Base-by-base conservation (phyloP, 1,140 invertebrate genomes). In the Choristoneura fumiferana region DNA sequence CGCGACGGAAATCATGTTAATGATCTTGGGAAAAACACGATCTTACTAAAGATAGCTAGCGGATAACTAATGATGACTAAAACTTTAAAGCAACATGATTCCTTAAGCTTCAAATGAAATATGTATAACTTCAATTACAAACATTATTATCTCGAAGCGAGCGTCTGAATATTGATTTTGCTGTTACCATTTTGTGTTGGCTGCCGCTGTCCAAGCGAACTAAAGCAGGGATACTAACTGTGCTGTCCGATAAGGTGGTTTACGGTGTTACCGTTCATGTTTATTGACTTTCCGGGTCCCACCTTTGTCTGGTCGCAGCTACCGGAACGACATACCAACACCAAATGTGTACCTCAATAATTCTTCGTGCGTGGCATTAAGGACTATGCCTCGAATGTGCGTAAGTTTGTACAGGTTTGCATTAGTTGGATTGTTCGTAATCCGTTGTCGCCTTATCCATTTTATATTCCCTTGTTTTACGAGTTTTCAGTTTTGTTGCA, bases 241-340 rank as follows among this genome's bases (percentile, higher is more conserved):
- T 29, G 29, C 34, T 13, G 29, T 54, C 52, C 52, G 52, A 54
- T 54, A 54, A 54, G 52, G 52, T 54, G 34, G 9, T 54, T 54
- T 54, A 54, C 52, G 52, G 52, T 54, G 52, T 54, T 13, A 12
- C 29, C 15, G 29, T 35, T 9, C 33, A 9, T 54, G 52, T 54
- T 36, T 54, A 54, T 29, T 54, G 52, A 29, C 34, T 35, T 54
- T 54, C 52, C 52, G 29, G 18, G 45, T 54, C 33, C 5, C 12
- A 9, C 13, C 52, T 54, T 54, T 54, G 52, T 54, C 34, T 35
- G 13, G 9, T 13, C 1, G 37, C 9, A 22, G 43, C 43, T 49
- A 33, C 43, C 43, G 43, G 12, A n/a, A 12, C 17, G 8, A 9
- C 15, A 29, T 6, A 3, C 22, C 22, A 29, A 29, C 2, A 29